Percentiles rank a stretch among this genome's conserved stretches.
These are phyloP conservation scores for Noturus placidus DNA, from an alignment of 2,113 vertebrate genomes.

Conservation along the genomic window DNA sequence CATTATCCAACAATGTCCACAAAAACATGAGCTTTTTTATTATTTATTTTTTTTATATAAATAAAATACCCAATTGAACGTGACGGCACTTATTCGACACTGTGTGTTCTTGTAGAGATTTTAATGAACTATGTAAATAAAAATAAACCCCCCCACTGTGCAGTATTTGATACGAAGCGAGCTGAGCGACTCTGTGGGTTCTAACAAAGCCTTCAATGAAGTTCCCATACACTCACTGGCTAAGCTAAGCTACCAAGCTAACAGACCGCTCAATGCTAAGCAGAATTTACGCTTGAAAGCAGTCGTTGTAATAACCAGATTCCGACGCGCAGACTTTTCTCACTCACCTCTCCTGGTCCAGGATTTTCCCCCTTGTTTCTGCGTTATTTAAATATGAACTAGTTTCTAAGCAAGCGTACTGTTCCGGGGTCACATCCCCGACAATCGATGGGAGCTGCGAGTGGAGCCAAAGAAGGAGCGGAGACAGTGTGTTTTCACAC, in stretches of 20 bases:
- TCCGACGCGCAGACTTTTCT: not conserved
- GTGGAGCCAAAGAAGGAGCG: conserved; percentile 54
- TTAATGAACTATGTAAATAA: too few species aligned
- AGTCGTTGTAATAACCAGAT: not conserved
- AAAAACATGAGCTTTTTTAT: not conserved
- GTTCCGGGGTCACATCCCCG: conserved; percentile 84
- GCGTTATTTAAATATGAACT: conserved; percentile 75
- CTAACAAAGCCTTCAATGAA: conserved; percentile 81
- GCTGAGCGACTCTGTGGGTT: conserved; percentile 42
- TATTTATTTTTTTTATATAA: too few species aligned
- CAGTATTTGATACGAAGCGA: not conserved
- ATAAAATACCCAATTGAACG: not conserved
- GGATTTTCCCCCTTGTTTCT: conserved; percentile 69
- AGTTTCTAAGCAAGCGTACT: conserved; percentile 74
- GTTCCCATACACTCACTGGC: conserved; percentile 64
- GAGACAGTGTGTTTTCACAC: conserved; percentile 56
- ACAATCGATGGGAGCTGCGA: conserved; percentile 68
- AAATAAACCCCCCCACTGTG: too few species aligned
- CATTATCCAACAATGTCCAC: not conserved
- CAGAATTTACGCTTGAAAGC: not conserved
- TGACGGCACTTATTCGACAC: not conserved
- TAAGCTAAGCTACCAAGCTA: conserved; percentile 31
- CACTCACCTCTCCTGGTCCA: conserved; percentile 79
- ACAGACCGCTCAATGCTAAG: not conserved
- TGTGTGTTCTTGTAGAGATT: not conserved